These are phyloP conservation scores for Falco naumanni DNA, from an alignment of 2,797 vertebrate species.

Conservation along the genomic window DNA sequence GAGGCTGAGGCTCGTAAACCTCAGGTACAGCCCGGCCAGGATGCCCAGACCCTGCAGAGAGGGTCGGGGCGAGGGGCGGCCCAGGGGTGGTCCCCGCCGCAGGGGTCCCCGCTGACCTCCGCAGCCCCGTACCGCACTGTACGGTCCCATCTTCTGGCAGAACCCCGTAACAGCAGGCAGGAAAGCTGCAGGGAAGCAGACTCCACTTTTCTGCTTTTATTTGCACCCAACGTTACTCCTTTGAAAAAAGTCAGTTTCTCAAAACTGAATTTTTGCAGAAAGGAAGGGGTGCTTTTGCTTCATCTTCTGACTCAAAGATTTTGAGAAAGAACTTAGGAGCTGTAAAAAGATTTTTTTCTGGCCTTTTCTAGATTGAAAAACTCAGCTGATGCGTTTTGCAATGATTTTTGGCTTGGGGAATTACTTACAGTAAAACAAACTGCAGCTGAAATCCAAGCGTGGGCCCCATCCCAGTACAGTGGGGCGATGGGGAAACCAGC, in stretches of 20 bases:
- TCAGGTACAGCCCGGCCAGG: background rate
- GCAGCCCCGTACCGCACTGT: background rate
- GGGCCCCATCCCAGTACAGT: fast-evolving
- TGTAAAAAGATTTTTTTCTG: background rate
- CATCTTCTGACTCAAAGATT: background rate
- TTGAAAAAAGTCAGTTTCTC: fast-evolving
- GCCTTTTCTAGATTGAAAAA: background rate
- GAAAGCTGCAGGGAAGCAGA: fast-evolving
- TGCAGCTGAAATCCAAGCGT: fast-evolving
- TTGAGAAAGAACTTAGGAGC: background rate
- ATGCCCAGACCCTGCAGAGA: too few relatives aligned
- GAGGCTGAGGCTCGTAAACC: background rate
- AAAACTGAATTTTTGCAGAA: fast-evolving
- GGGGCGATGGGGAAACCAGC: fast-evolving
- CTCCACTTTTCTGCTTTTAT: fast-evolving
- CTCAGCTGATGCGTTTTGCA: background rate
- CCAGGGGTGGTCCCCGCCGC: too few relatives aligned
- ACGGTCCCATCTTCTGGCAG: background rate
- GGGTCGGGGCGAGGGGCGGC: too few relatives aligned
- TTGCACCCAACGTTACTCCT: fast-evolving
- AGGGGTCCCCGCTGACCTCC: background rate
- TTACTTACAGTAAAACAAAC: background rate
- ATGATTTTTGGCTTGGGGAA: background rate
- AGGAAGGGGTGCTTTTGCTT: too few relatives aligned
- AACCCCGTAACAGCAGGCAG: background rate